Base-by-base conservation (phyloP, 2,888 invertebrate genomes). In the Deroplatys truncata region DNA sequence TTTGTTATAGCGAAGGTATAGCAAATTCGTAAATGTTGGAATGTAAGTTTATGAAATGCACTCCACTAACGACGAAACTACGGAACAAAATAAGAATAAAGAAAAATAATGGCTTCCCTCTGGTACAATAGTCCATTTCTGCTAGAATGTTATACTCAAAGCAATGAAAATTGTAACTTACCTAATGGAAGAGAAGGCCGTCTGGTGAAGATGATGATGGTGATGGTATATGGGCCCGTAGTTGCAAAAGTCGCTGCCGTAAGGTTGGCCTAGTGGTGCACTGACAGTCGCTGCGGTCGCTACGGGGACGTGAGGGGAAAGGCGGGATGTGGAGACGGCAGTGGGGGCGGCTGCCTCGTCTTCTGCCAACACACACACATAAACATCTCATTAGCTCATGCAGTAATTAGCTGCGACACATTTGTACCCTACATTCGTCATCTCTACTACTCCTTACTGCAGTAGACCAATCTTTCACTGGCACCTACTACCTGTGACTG, bases 221-320 rank as follows among this genome's bases (percentile, higher is more conserved):
- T 95, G 95, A 87, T 95, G 94, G 92, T 96, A 96, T 2, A 96
- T 94, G 82, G 96, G 96, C 0, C 96, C 96, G 93, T 96, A 96
- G 85, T 95, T 95, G 93, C 96, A 96, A 90, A 96, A 94, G 92
- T 96, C 96, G 4, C 94, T 95, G 2, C 95, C 94, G 92, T 96
- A 96, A 1, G 96, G 96, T 93, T 96, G 96, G 87, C 95, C 93
- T 93, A 94, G 88, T 43, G 84, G 88, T 29, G 84, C 28, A 96
- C 93, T 10, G 93, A 92, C 93, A 94, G 83, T 28, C 28, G 89
- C 84, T 20, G 84, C n/a, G 88, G 89, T 31, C 28, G 87, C 84
- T 89, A 92, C 91, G n/a, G 92, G 91, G 88, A 92, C 90, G 90
- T 88, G 91, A 72, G 91, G 89, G 84, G 92, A 49, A 84, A 90